Percentiles rank a stretch among this genome's conserved stretches.
phyloP scores from a whole-genome alignment of 2,797 vertebrate species.

The Gymnocypris eckloni region DNA sequence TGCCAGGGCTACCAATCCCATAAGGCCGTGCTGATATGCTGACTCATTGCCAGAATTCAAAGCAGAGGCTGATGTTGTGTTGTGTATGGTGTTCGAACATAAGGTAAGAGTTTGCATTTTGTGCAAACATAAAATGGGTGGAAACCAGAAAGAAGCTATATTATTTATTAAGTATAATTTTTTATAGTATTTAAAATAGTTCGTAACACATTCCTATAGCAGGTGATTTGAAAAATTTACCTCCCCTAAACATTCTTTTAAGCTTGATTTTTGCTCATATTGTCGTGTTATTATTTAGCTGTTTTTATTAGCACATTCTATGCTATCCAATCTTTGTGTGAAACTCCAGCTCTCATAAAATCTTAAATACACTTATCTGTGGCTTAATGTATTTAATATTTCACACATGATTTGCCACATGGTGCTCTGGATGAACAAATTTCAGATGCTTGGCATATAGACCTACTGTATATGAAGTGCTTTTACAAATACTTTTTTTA shows the following conservation, averaged over 20 bases:
- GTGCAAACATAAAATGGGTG: background rate
- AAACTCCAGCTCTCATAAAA: background rate
- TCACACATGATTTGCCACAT: background rate
- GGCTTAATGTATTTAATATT: background rate
- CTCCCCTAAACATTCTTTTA: background rate
- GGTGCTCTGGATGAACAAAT: background rate
- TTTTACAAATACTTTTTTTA: background rate
- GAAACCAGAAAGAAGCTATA: background rate
- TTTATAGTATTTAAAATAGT: background rate
- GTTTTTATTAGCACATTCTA: too few relatives aligned
- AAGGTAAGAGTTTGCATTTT: conserved; percentile 7
- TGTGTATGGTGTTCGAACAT: conserved; percentile 52
- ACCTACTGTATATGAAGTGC: too few relatives aligned
- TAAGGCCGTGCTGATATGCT: conserved; percentile 53
- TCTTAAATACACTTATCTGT: background rate
- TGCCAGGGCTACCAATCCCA: conserved; percentile 59
- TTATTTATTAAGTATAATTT: background rate
- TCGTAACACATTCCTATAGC: background rate
- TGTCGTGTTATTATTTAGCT: background rate
- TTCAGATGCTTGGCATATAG: background rate
- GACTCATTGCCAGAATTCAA: conserved; percentile 61
- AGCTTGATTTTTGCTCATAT: background rate
- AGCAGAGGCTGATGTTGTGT: conserved; percentile 60
- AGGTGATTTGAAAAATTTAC: background rate
- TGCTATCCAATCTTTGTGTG: background rate